Base-by-base conservation (phyloP, 2,888 invertebrate species). In the Physocephala rufipes region DNA sequence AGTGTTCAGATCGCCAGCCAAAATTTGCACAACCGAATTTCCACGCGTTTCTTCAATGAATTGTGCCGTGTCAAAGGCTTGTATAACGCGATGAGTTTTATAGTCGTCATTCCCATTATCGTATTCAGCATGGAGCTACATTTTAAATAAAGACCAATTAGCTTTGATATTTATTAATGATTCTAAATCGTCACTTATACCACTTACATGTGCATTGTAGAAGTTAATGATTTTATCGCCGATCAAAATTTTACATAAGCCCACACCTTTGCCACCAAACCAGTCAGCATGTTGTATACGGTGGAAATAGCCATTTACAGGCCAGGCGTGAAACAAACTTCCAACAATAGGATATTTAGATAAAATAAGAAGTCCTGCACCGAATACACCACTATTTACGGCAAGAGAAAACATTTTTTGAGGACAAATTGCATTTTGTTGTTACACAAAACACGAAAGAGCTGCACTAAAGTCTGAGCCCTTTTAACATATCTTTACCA, bases 211-310 rank as follows among this genome's bases (percentile, higher is more conserved):
- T 76, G 97, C 94, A 77, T 94, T 92, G 85, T 97, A 99, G 71
- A 99, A 87, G 86, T 97, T 93, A 67, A 99, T 88, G 66, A 91
- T 88, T 64, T 82, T 78, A 72, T 92, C 90, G 36, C 90, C 88
- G 72, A 91, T 88, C 77, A 90, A 88, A 55, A 96, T 89, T 79
- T 90, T 90, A 81, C 95, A 95, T 26, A 96, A 86, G 2, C 95
- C 96, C 53, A 96, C 91, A 15, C 96, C 97, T 88, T 99, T 99
- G 4, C 98, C 98, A 51, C 97, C 98, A 86, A 96, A 99, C 99
- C 99, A 99, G 85, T 99, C 99, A 0, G 96, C 99, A 84, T 99
- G 99, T 75, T 95, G 95, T 94, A 87, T 97, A 95, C 84, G 80
- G 77, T 84, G 84, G 59, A 97, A 93, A 83, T 97, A 99, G 2